Evolutionary conservation across 2,888 invertebrate species (phyloP).

Genomic region (Platycnemis pennipes): DNA sequence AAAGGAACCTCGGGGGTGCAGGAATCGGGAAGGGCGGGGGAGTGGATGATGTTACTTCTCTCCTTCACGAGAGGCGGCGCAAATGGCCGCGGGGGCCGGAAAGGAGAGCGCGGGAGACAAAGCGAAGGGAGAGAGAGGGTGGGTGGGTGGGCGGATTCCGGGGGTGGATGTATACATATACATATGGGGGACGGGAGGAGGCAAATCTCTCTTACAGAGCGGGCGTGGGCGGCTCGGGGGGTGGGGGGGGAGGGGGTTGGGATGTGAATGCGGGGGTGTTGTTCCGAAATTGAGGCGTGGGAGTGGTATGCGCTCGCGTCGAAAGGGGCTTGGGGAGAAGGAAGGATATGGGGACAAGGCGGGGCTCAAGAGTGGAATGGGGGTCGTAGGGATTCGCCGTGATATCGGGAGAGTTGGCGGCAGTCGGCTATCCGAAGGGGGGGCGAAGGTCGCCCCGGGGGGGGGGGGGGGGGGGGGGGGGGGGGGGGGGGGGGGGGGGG

Average conservation of each 20-base stretch:
- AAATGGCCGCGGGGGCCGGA: not conserved
- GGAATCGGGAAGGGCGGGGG: not conserved
- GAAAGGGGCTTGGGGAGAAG: no score
- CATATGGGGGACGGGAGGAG: not conserved
- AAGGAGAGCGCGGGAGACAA: not conserved
- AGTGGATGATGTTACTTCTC: not conserved
- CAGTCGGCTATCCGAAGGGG: no score
- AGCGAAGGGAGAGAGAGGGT: not conserved
- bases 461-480: not conserved
- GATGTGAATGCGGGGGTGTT: not conserved
- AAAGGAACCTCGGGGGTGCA: not conserved
- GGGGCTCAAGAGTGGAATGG: no score
- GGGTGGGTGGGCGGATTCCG: not conserved
- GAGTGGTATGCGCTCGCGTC: not conserved
- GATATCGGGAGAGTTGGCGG: no score
- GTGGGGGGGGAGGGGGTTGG: not conserved
- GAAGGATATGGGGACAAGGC: no score
- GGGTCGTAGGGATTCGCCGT: no score
- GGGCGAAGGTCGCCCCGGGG: not conserved
- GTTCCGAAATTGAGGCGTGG: not conserved
- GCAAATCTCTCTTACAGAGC: not conserved
- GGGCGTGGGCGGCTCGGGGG: not conserved
- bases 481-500: not conserved
- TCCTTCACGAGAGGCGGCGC: not conserved
- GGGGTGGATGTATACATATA: not conserved